Evolutionary conservation across 2,113 vertebrate species (phyloP), one percentile per base, ranked within the genome.

Genomic region (Callospermophilus lateralis): DNA sequence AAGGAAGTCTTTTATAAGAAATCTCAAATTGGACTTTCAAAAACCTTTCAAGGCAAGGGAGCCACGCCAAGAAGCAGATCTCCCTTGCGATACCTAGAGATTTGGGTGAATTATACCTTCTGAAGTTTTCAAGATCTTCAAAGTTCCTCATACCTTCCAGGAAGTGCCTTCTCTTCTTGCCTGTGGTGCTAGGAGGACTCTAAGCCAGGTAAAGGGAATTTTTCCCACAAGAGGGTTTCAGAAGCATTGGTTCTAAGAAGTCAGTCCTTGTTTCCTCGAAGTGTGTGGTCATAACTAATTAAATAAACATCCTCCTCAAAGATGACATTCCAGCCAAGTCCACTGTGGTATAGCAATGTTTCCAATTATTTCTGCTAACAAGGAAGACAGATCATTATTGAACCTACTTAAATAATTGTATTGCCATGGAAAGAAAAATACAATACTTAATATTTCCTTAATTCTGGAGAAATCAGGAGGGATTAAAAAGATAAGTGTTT

Each of bases 221-320:
- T 90, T 93, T 80, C 63, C 55, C 58, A 45, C 8, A 90, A 81
- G 9, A 90, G 8, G 51, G 16, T 16, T 87, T 86, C 83, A 30
- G 51, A 58, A 86, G 34, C 48, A 42, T 58, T 61, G 22, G 28
- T 28, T 93, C 15, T 28, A 42, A 42, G 86, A 81, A 90, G 58
- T 77, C n/a, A 86, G 17, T 24, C 30, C 72, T 84, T 45, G 26
- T 85, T 89, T 79, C 55, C 90, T 93, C 73, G 58, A 85, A 80
- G 22, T 58, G 20, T 58, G 79, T 85, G 85, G 58, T 76, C 85
- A 68, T 58, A n/a, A 55, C 45, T 80, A 13, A 39, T 74, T 80
- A 76, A 93, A 74, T 68, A 53, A 90, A 22, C 37, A 80, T 51
- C 39, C 61, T 24, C 51, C 48, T 93, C 80, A 96, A 94, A 93